phyloP scores from a whole-genome alignment of 1,140 invertebrate species.

The Tetramorium simillimum region DNA sequence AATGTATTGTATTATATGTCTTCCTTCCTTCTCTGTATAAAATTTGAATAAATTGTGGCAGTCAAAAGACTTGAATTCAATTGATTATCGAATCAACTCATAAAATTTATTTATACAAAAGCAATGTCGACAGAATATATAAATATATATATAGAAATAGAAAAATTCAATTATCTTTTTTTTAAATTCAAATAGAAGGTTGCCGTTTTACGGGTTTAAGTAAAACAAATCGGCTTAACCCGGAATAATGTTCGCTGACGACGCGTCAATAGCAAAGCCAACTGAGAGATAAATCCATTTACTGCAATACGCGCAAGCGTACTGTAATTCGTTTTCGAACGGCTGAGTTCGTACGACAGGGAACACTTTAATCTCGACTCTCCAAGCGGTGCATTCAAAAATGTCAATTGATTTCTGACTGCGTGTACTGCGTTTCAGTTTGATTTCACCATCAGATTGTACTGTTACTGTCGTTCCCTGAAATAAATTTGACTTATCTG shows the following conservation, averaged over 20 bases:
- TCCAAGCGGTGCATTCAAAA: conserved; percentile 38
- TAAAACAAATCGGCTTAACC: conserved; percentile 30
- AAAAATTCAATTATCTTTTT: conserved; percentile 14
- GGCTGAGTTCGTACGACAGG: conserved; percentile 37
- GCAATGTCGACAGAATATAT: not conserved
- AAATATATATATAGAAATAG: not conserved
- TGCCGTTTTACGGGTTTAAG: not conserved
- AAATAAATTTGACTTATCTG: conserved; percentile 20
- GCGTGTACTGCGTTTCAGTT: conserved; percentile 11
- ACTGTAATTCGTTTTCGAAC: conserved; percentile 30
- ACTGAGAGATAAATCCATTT: conserved; percentile 41
- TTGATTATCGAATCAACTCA: not conserved
- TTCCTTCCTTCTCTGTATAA: not conserved
- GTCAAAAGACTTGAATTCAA: not conserved
- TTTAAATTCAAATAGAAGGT: not conserved
- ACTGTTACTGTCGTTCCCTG: not conserved
- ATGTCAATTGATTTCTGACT: conserved; percentile 25
- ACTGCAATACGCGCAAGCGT: conserved; percentile 26
- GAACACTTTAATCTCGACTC: conserved; percentile 39
- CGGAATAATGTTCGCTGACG: conserved; percentile 41
- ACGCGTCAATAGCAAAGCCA: conserved; percentile 40
- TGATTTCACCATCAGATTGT: conserved; percentile 9
- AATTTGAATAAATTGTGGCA: not conserved
- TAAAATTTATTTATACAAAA: not conserved
- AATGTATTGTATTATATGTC: not conserved